Evolutionary conservation across 2,113 vertebrate genomes (phyloP), one percentile per base, ranked within the genome.

Genomic region (Mobula hypostoma): DNA sequence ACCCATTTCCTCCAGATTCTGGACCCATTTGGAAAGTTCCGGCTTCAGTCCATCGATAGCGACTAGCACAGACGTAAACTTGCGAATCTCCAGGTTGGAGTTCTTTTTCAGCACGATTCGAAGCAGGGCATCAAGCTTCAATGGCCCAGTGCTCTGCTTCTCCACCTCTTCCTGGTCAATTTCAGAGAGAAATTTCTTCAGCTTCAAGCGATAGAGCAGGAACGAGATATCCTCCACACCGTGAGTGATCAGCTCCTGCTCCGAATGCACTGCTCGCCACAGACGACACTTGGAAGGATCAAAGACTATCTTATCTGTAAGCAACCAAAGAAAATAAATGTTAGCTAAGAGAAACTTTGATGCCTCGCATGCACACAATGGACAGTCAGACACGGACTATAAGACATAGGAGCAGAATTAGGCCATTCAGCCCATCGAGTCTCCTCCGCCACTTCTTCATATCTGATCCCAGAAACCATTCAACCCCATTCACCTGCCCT

Each of bases 291-390:
- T 93, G 0, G 90, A 70, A 36, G 90, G 90, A 68, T 93, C 90
- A 74, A 93, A 93, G 40, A 93, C 90, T 24, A 93, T 74, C 90
- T 93, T 93, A 93, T 93, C 90, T 93, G 90, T 32, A 48, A 32
- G n/a, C 17, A 15, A 15, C 27, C 90, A 74, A 74, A 27, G 21
- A 0, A 21, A 14, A 68, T 27, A 29, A 29, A 85, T 27, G 27
- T 85, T 14, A 68, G 61, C n/a, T 66, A 6, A 29, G 19, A 68
- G 15, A 5, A 32, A n/a, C 0, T n/a, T 32, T 66, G 85, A 66
- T 88, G 61, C 1, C n/a, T 1, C 0, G 9, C 5, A 15, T 15
- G 1, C 29, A 32, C 29, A 68, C 17, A 24, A 24, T 19, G 5
- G 17, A 74, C 72, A 74, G 17, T 15, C 5, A 24, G 1, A 27